Conservation (phyloP, 2,797 vertebrate species). For the Sebastes nivosus region DNA sequence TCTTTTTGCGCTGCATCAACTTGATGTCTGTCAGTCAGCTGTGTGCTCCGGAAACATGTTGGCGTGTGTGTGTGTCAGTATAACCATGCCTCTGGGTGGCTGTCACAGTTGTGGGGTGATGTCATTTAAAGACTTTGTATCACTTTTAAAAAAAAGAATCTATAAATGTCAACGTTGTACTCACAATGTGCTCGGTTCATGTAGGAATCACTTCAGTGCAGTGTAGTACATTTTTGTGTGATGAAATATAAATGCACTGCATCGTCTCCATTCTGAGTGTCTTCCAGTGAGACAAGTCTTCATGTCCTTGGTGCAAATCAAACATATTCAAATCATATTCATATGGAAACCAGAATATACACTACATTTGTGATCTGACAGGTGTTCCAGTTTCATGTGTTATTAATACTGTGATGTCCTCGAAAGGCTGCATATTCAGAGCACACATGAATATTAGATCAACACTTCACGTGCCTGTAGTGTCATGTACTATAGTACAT, state of each 20-base stretch:
- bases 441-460: neutral
- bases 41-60: neutral
- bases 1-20: constrained; percentile 37
- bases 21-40: constrained; percentile 57
- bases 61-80: neutral
- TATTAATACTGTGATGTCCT: constrained; percentile 42
- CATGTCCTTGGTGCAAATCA: constrained; percentile 20
- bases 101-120: constrained; percentile 30
- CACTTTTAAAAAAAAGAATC: neutral
- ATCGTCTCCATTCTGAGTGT: neutral
- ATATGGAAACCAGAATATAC: neutral
- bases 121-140: constrained; percentile 3
- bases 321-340: constrained; percentile 45
- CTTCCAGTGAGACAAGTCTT: neutral
- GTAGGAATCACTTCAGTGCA: neutral
- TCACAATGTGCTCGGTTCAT: neutral
- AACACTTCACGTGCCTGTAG: neutral
- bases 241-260: neutral
- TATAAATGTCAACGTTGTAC: neutral
- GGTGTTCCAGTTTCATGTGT: constrained; percentile 3
- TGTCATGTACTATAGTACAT: neutral
- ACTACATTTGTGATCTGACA: neutral
- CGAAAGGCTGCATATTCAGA: constrained; percentile 18
- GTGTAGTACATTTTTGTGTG: no score
- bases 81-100: neutral